Evolutionary conservation across 2,113 vertebrate genomes (phyloP).

Genomic region (Gnathonemus echidnorhynchus): DNA sequence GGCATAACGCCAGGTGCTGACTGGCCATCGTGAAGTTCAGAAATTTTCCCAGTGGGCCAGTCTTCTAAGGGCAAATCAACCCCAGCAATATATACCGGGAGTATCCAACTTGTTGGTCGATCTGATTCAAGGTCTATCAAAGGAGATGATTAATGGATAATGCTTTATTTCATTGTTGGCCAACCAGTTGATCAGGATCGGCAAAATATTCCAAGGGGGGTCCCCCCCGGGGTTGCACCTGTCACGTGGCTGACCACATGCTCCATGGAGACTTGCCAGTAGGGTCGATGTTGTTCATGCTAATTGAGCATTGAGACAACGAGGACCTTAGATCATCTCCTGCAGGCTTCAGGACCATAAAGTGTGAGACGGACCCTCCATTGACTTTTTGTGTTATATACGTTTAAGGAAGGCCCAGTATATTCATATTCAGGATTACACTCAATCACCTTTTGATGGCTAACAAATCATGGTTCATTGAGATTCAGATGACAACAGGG

Average conservation of each 20-base stretch:
- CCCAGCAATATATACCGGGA: neutral
- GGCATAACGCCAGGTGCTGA: neutral
- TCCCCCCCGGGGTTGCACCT: conserved; percentile 22
- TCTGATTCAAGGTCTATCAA: neutral
- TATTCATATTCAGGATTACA: neutral
- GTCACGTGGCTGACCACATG: conserved; percentile 36
- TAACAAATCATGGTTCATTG: neutral
- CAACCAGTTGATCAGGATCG: neutral
- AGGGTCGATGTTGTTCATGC: conserved; percentile 42
- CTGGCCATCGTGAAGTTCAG: neutral
- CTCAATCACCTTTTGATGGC: neutral
- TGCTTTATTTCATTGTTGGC: neutral
- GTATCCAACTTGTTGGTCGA: neutral
- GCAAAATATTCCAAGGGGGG: neutral
- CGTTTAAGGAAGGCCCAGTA: neutral
- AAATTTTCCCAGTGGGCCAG: neutral
- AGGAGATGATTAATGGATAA: neutral
- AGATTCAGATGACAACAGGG: neutral
- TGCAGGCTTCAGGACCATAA: conserved; percentile 29
- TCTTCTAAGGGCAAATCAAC: neutral
- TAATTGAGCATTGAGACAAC: conserved; percentile 46
- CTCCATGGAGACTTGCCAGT: conserved; percentile 43
- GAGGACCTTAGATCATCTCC: conserved; percentile 25
- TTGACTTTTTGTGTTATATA: conserved; percentile 1
- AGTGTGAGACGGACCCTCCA: conserved; percentile 28